A percentile compares a stretch with the other conserved stretches of the same genome.
These are phyloP conservation scores for Cebus imitator DNA, from an alignment of 2,113 vertebrate species.

Conservation along the genomic window DNA sequence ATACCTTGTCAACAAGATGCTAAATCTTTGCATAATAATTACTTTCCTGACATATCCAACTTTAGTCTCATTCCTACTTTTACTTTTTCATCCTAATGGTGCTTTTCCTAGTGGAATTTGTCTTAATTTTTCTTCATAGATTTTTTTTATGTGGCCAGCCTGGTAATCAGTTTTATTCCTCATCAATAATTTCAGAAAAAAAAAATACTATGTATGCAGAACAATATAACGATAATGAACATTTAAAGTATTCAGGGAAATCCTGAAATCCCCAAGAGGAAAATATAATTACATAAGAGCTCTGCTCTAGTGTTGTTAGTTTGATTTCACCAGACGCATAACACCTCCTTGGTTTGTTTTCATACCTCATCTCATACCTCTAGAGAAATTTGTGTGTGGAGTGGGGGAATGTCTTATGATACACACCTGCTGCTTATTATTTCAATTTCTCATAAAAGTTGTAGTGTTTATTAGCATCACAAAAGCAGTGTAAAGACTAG, in stretches of 20 bases:
- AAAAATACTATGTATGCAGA: slow-evolving; percentile 45
- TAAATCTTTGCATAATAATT: not conserved
- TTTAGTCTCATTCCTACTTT: not conserved
- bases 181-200: slow-evolving; percentile 38
- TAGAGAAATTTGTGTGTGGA: not conserved
- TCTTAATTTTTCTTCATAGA: not conserved
- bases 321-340: not conserved
- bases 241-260: slow-evolving; percentile 69
- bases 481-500: not conserved
- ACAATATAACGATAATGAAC: slow-evolving; percentile 39
- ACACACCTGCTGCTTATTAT: not conserved
- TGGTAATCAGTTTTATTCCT: slow-evolving; percentile 62
- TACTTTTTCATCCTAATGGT: not conserved
- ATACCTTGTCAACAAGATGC: slow-evolving; percentile 48
- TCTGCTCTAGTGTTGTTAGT: not conserved
- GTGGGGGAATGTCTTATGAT: not conserved
- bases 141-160: slow-evolving; percentile 63
- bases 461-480: not conserved
- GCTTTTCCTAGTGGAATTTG: slow-evolving; percentile 44
- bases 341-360: slow-evolving; percentile 28
- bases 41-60: not conserved
- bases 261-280: slow-evolving; percentile 47
- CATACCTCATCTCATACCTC: not conserved
- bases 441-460: not conserved
- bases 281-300: slow-evolving; percentile 50